Base-by-base conservation (phyloP, 2,888 invertebrate species). In the Ormyrus pomaceus region DNA sequence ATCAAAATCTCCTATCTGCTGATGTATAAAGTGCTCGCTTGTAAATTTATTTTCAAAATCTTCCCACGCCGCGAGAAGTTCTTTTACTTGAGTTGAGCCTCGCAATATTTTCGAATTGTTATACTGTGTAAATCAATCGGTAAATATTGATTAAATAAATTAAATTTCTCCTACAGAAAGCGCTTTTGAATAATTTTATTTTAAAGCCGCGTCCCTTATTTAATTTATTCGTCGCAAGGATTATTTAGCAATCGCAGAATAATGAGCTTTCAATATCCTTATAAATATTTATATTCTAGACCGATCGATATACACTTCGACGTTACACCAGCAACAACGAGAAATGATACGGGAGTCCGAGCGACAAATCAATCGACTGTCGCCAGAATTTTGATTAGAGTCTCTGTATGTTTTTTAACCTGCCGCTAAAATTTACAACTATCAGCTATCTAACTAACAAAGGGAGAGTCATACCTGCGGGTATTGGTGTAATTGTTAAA, bases 241-340 rank as follows among this genome's bases (percentile, higher is more conserved):
- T 84, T 84, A 83, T 82, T 84, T 74, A 75, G 70, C 81, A 59
- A 83, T 84, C 81, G 81, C 82, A 65, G 70, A 84, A 83, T 85
- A 84, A 84, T 84, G 83, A 83, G 84, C 80, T 83, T 83, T 82
- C 83, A 77, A 83, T 83, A 73, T 59, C 69, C 80, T 78, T 70
- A 73, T 82, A 80, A 83, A 84, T 83, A 84, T 84, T 83, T 84
- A 84, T 72, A 51, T 48, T 34, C 45, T 58, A 45, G 48, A 51
- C 10, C 58, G 74, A 70, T 74, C 74, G 74, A 79, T 74, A 79
- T 45, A 9, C 5, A 51, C 13, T 53, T 45, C 48, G 13, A 64
- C 68, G 58, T 62, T 61, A 50, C 66, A 59, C 62, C 48, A 46
- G 13, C 50, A 34, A 19, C 58, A 71, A 65, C 50, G 53, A 79